Base-by-base conservation (phyloP, 2,888 invertebrate species). In the Acrocyrtus sp. region DNA sequence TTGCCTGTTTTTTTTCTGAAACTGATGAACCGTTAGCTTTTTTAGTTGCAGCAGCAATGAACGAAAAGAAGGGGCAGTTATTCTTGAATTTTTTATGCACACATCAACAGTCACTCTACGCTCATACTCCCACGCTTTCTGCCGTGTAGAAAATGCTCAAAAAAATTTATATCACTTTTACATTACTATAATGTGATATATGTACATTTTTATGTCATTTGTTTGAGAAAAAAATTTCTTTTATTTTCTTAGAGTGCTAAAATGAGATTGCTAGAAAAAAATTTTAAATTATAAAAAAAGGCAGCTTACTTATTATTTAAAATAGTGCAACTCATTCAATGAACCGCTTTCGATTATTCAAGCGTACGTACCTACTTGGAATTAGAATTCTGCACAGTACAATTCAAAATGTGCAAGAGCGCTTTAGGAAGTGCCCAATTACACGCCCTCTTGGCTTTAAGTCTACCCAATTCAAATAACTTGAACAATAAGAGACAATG, bases 11-110 rank as follows among this genome's bases (percentile, higher is more conserved):
- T 53, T 62, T 6, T 48, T n/a, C 51, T 53, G 24, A 26, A 58
- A 15, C 58, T 65, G 72, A 72, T 72, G 63, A 63, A 72, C 72
- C 72, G 72, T 72, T 72, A 65, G n/a, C n/a, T n/a, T n/a, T n/a
- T n/a, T n/a, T n/a, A n/a, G 22, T 51, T 65, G 58, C 60, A 26
- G 47, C 21, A 53, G 43, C 57, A 26, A 27, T 67, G 48, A 12
- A 21, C 12, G 21, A 12, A 19, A 19, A 48, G 22, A 34, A 34
- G 34, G 5, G 12, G 5, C 34, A 34, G 34, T 12, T 34, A n/a
- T n/a, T n/a, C n/a, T n/a, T n/a, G n/a, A n/a, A n/a, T n/a, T n/a
- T n/a, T n/a, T n/a, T n/a, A n/a, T n/a, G n/a, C n/a, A n/a, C n/a
- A n/a, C n/a, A n/a, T 24, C 27, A 10, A 10, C 26, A n/a, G n/a